Evolutionary conservation across 2,113 vertebrate species (phyloP).

Genomic region (Promerops cafer): DNA sequence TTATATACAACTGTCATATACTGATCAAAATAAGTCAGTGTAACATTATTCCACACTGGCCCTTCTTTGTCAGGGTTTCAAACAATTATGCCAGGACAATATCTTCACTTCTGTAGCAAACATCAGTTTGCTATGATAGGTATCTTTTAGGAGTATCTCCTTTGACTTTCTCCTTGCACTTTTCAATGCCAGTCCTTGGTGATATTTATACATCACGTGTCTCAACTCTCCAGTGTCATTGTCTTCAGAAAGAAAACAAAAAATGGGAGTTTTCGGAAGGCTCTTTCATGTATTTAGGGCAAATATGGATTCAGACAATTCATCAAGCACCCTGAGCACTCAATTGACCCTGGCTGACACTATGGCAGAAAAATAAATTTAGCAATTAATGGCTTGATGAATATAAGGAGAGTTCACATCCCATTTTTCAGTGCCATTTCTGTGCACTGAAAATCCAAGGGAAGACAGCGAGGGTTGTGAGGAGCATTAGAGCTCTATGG

Average conservation of each 20-base stretch:
- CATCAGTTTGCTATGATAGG: neutral
- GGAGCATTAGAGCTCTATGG: neutral
- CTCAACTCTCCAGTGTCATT: neutral
- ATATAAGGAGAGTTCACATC: neutral
- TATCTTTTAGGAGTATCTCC: neutral
- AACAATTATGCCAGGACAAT: neutral
- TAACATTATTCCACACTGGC: neutral
- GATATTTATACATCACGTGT: neutral
- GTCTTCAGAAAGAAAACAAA: neutral
- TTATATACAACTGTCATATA: neutral
- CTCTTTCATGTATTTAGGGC: neutral
- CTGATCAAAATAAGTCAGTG: neutral
- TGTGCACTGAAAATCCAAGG: neutral
- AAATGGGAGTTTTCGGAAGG: neutral
- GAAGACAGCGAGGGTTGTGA: neutral
- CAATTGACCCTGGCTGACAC: neutral
- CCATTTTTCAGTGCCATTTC: neutral
- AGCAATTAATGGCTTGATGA: neutral
- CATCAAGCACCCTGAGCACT: neutral
- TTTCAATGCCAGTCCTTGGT: neutral
- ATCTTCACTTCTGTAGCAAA: neutral
- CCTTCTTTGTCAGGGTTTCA: neutral
- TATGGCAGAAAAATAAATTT: neutral
- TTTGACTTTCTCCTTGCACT: neutral
- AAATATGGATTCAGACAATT: neutral